Evolutionary conservation across 2,113 vertebrate species (phyloP), one percentile per base, ranked within the genome.

Genomic region (Rhegmatorhina hoffmannsi): DNA sequence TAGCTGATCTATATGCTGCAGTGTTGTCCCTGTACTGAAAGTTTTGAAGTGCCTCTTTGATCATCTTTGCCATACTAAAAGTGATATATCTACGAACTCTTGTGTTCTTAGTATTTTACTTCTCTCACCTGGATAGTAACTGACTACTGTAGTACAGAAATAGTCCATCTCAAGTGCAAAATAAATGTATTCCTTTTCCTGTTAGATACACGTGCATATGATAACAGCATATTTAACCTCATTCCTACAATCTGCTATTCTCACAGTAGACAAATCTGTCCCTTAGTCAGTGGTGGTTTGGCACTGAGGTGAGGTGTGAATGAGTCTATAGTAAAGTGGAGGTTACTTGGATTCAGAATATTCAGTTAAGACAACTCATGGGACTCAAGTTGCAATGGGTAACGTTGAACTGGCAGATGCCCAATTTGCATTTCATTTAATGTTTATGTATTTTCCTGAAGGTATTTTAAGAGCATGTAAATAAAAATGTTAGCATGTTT

Each of bases 401-500:
- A 90, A 82, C 83, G 89, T 90, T 81, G 67, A 97, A 95, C 70
- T 94, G 95, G 81, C 81, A 97, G 93, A 91, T 96, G 86, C 84
- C 76, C 92, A 80, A 95, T 95, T 96, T 94, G 40, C 87, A 89
- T 96, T 93, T 97, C 47, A 40, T 94, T 96, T 95, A 94, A 91
- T 91, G 93, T 95, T 95, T 95, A 88, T 93, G 50, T 90, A 90
- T 96, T 94, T 95, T 90, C 63, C 86, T 84, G 72, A 84, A 94
- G 93, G 59, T 96, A 95, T 97, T 97, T 87, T 76, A 59, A 84
- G 77, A 82, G 56, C 56, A 38, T 72, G 74, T 97, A 97, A 97
- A 96, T 95, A 96, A 93, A 94, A 92, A 67, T 83, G 58, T 95
- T 91, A 91, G 50, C 69, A 93, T 95, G 78, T 72, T 95, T 95